Conservation (phyloP, 2,113 vertebrate genomes). For the Tragelaphus scriptus region DNA sequence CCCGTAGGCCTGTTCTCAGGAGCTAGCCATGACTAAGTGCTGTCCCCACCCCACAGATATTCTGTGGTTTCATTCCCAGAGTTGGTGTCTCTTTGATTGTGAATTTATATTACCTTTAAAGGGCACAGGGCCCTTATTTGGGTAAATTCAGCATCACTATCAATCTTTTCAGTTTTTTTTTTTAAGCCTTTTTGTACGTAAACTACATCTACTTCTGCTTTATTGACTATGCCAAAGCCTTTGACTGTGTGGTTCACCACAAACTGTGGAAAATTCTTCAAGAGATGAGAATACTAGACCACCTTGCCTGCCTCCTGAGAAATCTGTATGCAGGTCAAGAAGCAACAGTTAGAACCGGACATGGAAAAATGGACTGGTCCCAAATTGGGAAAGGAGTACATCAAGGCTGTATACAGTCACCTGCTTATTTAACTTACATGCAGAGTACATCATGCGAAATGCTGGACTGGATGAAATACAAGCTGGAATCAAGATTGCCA, state of each 20-base stretch:
- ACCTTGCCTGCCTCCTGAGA: not conserved
- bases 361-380: not conserved
- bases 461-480: not conserved
- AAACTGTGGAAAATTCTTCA: not conserved
- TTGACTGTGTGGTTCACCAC: not conserved
- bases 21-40: fast-evolving
- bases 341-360: not conserved
- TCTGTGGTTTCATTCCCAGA: not conserved
- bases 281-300: not conserved
- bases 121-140: not conserved
- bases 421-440: not conserved
- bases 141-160: not conserved
- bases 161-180: not conserved
- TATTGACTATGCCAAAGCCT: not conserved
- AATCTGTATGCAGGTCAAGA: not conserved
- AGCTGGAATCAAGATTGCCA: not conserved
- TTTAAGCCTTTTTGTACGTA: not conserved
- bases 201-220: not conserved
- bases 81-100: not conserved
- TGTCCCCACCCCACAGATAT: not conserved
- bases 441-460: not conserved
- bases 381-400: not conserved
- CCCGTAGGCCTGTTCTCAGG: not conserved
- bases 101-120: not conserved
- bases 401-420: not conserved